Evolutionary conservation across 2,888 invertebrate genomes (phyloP).

Genomic region (Philaethria dido): DNA sequence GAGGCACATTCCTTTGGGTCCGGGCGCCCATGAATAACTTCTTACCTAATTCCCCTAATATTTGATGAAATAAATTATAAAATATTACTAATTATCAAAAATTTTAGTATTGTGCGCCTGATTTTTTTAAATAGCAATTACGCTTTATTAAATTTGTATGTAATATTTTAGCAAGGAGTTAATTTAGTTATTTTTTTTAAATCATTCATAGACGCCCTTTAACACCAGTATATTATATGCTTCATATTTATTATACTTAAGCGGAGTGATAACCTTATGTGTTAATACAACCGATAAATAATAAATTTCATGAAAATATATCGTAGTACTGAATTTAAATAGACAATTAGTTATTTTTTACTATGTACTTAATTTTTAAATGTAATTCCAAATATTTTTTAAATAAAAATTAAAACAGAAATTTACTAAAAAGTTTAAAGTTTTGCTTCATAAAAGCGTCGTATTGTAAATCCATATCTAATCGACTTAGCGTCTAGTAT

Average conservation of each 20-base stretch:
- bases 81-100: background rate
- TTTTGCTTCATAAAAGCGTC: background rate
- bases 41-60: background rate
- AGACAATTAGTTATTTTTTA: background rate
- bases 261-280: background rate
- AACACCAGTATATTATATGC: background rate
- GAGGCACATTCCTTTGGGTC: constrained; percentile 2
- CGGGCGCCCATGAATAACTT: constrained; percentile 2
- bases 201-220: constrained; percentile 8
- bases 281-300: background rate
- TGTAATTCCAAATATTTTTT: background rate
- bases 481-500: too few species aligned
- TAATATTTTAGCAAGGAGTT: background rate
- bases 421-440: too few species aligned
- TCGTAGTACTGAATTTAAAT: too few species aligned
- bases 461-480: background rate
- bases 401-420: background rate
- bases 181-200: background rate
- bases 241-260: constrained; percentile 17
- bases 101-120: background rate
- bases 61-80: background rate
- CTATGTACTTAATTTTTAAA: background rate
- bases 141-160: background rate
- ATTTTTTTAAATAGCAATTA: constrained; percentile 10
- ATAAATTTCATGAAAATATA: background rate